Conservation (phyloP, 2,888 invertebrate genomes). For the Euplagia quadripunctaria region DNA sequence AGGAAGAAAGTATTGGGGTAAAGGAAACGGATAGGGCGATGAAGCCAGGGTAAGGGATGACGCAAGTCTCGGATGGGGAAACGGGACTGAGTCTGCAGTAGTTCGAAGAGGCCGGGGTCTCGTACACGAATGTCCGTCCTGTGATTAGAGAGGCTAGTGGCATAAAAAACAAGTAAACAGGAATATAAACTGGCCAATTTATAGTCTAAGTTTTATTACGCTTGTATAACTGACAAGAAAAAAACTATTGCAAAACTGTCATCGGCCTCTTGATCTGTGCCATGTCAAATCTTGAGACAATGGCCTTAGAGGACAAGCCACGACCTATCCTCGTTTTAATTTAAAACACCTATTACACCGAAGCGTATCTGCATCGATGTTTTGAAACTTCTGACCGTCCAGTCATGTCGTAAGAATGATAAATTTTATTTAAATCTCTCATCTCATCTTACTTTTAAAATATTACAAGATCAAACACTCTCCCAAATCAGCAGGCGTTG, state of each 20-base stretch:
- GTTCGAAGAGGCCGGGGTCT: too few species aligned
- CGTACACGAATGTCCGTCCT: too few species aligned
- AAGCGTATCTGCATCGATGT: constrained; percentile 19
- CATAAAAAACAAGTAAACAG: too few species aligned
- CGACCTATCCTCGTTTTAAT: constrained; percentile 56
- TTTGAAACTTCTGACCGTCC: not conserved
- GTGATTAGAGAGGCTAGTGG: too few species aligned
- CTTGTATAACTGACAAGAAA: constrained; percentile 14
- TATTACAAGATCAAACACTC: not conserved
- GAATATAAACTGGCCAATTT: too few species aligned
- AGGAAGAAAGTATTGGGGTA: too few species aligned
- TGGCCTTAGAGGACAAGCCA: constrained; percentile 48
- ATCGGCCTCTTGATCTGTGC: constrained; percentile 45
- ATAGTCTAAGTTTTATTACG: too few species aligned
- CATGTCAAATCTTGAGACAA: constrained; percentile 58
- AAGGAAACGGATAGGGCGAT: too few species aligned
- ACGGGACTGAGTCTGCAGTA: too few species aligned
- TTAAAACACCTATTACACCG: constrained; percentile 46
- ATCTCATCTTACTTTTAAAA: not conserved
- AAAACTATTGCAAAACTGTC: constrained; percentile 30
- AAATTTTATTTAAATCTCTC: not conserved
- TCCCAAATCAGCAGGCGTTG: not conserved
- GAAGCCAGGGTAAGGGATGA: too few species aligned
- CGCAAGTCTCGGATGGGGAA: too few species aligned
- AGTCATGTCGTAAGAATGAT: not conserved